Percentiles rank a stretch among this genome's conserved stretches.
phyloP scores from a whole-genome alignment of 2,113 vertebrate genomes.

The Lasiurus borealis region DNA sequence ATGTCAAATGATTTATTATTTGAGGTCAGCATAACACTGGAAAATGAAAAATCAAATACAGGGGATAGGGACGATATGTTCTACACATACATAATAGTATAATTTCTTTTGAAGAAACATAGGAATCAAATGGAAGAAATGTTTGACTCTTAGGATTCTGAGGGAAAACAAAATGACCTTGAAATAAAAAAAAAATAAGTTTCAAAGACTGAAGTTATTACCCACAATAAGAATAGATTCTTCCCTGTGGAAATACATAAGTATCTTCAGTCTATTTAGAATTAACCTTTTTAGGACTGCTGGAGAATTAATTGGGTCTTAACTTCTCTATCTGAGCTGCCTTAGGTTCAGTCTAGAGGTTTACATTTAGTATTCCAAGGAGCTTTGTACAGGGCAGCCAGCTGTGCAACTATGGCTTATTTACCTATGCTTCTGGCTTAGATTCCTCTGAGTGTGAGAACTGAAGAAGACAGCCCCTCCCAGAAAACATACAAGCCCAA shows the following conservation, averaged over 20 bases:
- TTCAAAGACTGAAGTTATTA: slow-evolving; percentile 61
- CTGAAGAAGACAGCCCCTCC: slow-evolving; percentile 64
- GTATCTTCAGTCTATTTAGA: slow-evolving; percentile 58
- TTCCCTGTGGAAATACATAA: slow-evolving; percentile 60
- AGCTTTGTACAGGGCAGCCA: slow-evolving; percentile 52
- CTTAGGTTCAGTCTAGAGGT: slow-evolving; percentile 50
- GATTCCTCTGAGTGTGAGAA: slow-evolving; percentile 56
- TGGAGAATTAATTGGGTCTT: slow-evolving; percentile 55
- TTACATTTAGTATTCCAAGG: slow-evolving; percentile 45
- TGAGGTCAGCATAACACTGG: slow-evolving; percentile 53
- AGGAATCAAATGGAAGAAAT: slow-evolving; percentile 55
- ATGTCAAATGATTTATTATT: slow-evolving; percentile 51
- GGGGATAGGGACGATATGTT: slow-evolving; percentile 43
- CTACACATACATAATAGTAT: slow-evolving; percentile 42
- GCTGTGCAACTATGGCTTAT: slow-evolving; percentile 64
- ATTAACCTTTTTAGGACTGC: slow-evolving; percentile 68
- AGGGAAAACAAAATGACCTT: slow-evolving; percentile 70
- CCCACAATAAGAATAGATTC: slow-evolving; percentile 67
- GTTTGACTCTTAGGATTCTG: slow-evolving; percentile 58
- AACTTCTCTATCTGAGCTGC: slow-evolving; percentile 58
- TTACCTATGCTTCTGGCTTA: slow-evolving; percentile 63
- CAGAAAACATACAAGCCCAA: slow-evolving; percentile 71
- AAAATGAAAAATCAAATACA: slow-evolving; percentile 42
- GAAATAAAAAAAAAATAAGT: slow-evolving; percentile 64
- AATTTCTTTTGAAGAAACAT: slow-evolving; percentile 64